Evolutionary conservation across 1,140 invertebrate genomes (phyloP).

Genomic region (Cardiocondyla obscurior): DNA sequence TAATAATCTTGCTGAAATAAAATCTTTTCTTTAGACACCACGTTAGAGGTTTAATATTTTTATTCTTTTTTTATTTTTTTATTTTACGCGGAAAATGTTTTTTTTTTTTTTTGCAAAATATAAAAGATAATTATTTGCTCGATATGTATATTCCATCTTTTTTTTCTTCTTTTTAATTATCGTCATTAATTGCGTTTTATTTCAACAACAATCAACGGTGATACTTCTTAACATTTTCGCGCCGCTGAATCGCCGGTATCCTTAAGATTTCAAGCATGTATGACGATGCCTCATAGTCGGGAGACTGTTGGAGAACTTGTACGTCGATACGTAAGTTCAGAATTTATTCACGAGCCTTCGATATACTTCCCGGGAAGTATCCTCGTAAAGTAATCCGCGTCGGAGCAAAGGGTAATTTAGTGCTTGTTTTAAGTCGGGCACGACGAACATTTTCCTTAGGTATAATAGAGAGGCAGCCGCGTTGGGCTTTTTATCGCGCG

Average conservation of each 20-base stretch:
- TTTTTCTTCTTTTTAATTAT: background rate
- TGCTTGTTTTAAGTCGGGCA: conserved; percentile 53
- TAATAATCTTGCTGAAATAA: background rate
- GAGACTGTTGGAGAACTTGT: conserved; percentile 42
- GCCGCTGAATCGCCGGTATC: background rate
- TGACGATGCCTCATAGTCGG: conserved; percentile 10
- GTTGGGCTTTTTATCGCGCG: conserved; percentile 58
- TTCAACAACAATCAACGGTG: background rate
- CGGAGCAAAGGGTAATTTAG: conserved; percentile 51
- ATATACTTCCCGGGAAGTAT: conserved; percentile 46
- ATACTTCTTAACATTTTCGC: background rate
- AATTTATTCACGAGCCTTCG: conserved; percentile 50
- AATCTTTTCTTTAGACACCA: background rate
- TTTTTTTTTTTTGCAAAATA: background rate
- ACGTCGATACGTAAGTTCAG: conserved; percentile 27
- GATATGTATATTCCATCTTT: background rate
- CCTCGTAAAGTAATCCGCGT: conserved; percentile 35
- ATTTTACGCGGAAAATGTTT: background rate
- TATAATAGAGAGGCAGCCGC: conserved; percentile 46
- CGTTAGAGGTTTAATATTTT: background rate
- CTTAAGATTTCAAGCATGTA: conserved; percentile 33
- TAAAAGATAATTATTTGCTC: background rate
- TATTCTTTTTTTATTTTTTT: background rate
- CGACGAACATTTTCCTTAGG: conserved; percentile 40
- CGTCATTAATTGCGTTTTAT: background rate